phyloP scores from a whole-genome alignment of 2,888 invertebrate species.

The Carterocephalus palaemon region DNA sequence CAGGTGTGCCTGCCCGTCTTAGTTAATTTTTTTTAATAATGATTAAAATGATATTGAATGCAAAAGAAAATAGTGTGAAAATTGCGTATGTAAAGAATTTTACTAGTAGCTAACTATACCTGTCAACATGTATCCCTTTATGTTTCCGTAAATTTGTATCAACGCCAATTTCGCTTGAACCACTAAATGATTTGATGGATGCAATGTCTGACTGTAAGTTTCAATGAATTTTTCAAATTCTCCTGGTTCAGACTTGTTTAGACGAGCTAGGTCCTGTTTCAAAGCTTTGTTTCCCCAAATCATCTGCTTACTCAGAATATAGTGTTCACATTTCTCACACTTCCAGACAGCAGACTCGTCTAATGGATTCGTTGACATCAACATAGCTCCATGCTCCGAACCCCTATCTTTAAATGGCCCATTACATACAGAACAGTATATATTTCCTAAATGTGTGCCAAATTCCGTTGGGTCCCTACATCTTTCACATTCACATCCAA shows the following conservation, averaged over 20 bases:
- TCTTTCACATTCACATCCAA: constrained; percentile 82
- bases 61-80: no score
- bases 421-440: constrained; percentile 81
- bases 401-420: constrained; percentile 51
- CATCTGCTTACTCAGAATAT: constrained; percentile 78
- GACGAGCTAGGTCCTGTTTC: constrained; percentile 76
- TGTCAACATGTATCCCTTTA: constrained; percentile 73
- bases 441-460: constrained; percentile 80
- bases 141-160: constrained; percentile 83
- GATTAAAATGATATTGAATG: no score
- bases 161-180: constrained; percentile 84
- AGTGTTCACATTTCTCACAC: constrained; percentile 81
- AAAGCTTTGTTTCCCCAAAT: constrained; percentile 81
- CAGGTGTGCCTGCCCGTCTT: no score
- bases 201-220: constrained; percentile 81
- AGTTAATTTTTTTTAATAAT: no score
- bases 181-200: constrained; percentile 82
- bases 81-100: no score
- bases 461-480: constrained; percentile 85
- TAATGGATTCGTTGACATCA: constrained; percentile 80
- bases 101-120: constrained; percentile 64
- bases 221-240: constrained; percentile 81
- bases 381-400: constrained; percentile 59
- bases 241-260: constrained; percentile 75
- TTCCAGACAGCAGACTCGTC: constrained; percentile 80